Conservation (phyloP, 2,113 vertebrate genomes). For the Phycodurus eques region DNA sequence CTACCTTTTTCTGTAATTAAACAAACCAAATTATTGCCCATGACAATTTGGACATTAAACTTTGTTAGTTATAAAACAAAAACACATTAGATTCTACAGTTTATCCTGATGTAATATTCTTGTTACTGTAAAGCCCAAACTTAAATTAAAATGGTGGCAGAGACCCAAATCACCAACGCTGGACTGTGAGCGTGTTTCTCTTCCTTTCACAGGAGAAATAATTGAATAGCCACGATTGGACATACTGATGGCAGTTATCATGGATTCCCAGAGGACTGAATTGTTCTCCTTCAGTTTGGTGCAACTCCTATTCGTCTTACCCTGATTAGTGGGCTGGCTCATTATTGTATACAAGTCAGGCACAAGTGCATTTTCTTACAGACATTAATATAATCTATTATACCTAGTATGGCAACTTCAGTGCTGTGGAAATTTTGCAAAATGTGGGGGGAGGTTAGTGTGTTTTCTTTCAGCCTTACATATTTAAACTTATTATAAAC, state of each 20-base stretch:
- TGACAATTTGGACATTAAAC: no score
- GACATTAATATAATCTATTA: not conserved
- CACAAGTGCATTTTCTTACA: not conserved
- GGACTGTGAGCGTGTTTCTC: not conserved
- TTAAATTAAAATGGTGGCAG: not conserved
- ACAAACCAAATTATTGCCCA: no score
- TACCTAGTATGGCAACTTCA: not conserved
- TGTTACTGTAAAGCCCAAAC: not conserved
- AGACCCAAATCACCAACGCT: not conserved
- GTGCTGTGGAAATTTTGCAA: not conserved
- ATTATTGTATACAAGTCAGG: not conserved
- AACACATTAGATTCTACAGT: not conserved
- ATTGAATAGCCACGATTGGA: slow-evolving; percentile 21
- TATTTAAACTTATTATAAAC: not conserved
- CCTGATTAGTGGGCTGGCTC: not conserved
- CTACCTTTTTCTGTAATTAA: no score
- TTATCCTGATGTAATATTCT: not conserved
- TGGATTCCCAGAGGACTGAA: not conserved
- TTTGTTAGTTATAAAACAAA: no score
- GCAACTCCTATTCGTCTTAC: not conserved
- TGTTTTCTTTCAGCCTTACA: not conserved
- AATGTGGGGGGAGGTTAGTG: not conserved
- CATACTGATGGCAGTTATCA: slow-evolving; percentile 1
- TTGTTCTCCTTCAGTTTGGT: slow-evolving; percentile 14
- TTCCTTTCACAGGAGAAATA: not conserved